These are phyloP conservation scores for Chelon labrosus DNA, from an alignment of 2,797 vertebrate species.

Conservation along the genomic window DNA sequence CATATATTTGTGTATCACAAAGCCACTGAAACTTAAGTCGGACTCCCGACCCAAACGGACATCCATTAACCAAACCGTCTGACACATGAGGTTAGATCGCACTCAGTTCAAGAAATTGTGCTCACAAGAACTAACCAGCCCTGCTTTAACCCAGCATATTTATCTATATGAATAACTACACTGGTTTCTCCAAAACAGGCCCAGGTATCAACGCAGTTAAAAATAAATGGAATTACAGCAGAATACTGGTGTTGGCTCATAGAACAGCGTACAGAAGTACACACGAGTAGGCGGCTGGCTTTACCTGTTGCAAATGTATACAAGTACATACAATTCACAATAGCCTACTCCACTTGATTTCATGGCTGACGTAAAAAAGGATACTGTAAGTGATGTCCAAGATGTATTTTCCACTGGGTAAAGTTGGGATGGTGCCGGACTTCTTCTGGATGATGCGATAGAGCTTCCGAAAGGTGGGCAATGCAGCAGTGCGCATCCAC, in stretches of 20 bases:
- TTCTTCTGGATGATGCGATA: conserved; percentile 95
- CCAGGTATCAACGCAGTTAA: too few species aligned
- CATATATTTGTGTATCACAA: background rate
- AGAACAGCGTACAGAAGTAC: too few species aligned
- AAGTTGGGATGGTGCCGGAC: conserved; percentile 85
- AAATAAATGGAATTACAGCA: too few species aligned
- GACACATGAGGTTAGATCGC: too few species aligned
- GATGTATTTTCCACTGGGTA: conserved; percentile 90
- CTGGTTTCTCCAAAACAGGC: background rate
- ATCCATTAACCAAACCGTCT: too few species aligned
- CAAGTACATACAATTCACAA: background rate
- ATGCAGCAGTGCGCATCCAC: conserved; percentile 98
- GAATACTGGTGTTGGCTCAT: too few species aligned
- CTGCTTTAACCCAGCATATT: background rate
- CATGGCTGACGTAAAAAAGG: conserved; percentile 83
- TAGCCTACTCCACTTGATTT: background rate
- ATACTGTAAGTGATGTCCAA: conserved; percentile 96
- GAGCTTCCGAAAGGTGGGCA: conserved; percentile 97
- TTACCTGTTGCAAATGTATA: too few species aligned
- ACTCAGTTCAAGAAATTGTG: background rate
- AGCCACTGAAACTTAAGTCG: too few species aligned
- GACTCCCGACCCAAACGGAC: too few species aligned
- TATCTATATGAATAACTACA: too few species aligned
- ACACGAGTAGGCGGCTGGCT: too few species aligned
- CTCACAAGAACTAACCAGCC: background rate